Conservation (phyloP, 2,888 invertebrate species). For the Noctua comes region DNA sequence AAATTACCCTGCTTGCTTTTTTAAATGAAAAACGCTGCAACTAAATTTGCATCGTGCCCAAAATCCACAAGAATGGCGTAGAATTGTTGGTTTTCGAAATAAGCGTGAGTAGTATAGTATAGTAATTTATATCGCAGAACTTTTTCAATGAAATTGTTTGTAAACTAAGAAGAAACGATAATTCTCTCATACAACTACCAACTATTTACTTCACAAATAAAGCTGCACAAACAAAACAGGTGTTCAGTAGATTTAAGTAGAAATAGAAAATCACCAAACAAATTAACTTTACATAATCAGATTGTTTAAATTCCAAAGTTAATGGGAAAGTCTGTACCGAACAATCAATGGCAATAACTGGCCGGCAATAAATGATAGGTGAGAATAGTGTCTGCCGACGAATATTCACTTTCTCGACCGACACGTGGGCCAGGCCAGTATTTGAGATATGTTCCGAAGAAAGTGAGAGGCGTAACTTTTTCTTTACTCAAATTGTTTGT, state of each 20-base stretch:
- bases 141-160: conserved; percentile 30
- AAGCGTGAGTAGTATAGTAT: too few relatives aligned
- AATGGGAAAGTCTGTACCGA: conserved; percentile 77
- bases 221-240: conserved; percentile 19
- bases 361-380: conserved; percentile 74
- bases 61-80: conserved; percentile 16
- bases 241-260: conserved; percentile 21
- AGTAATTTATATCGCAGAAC: conserved; percentile 15
- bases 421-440: conserved; percentile 77
- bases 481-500: conserved; percentile 84
- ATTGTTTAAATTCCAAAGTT: conserved; percentile 64
- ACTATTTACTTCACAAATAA: conserved; percentile 34
- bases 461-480: conserved; percentile 87
- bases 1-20: conserved; percentile 34
- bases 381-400: conserved; percentile 72
- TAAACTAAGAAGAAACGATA: conserved; percentile 7
- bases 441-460: conserved; percentile 81
- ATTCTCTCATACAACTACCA: conserved; percentile 1
- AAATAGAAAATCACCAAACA: conserved; percentile 51
- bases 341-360: conserved; percentile 76
- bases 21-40: conserved; percentile 35
- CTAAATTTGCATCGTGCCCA: conserved; percentile 30
- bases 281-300: conserved; percentile 54
- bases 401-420: conserved; percentile 85
- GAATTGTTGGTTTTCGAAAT: conserved; percentile 8